phyloP scores from a whole-genome alignment of 2,113 vertebrate species.

The Apaloderma vittatum region DNA sequence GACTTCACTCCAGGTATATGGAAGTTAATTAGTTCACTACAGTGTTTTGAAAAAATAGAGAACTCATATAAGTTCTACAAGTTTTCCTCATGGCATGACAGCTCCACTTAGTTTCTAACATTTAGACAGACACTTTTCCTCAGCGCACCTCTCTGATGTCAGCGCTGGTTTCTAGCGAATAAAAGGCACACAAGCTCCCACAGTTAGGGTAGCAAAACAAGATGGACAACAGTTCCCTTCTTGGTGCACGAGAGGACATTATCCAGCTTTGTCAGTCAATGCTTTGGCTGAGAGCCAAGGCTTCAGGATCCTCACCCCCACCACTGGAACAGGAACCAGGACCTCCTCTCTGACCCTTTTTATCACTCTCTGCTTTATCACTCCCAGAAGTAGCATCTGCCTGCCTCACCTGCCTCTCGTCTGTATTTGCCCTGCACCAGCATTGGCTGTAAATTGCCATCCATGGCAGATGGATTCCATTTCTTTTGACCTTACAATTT shows the following conservation, averaged over 20 bases:
- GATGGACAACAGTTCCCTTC: neutral
- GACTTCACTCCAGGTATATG: neutral
- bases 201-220: neutral
- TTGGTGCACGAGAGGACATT: accelerated
- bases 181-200: neutral
- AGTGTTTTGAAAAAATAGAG: neutral
- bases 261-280: accelerated
- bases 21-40: neutral
- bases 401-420: neutral
- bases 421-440: neutral
- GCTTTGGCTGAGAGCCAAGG: accelerated
- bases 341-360: accelerated
- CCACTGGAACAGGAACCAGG: accelerated
- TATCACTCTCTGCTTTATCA: neutral
- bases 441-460: neutral
- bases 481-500: conserved; percentile 25
- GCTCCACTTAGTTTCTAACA: neutral
- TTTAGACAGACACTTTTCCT: neutral
- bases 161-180: neutral
- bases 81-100: accelerated
- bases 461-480: neutral
- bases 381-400: neutral
- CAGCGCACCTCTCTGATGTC: neutral
- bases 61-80: neutral
- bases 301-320: accelerated